A percentile compares a stretch with the other conserved stretches of the same genome.
phyloP scores from a whole-genome alignment of 1,140 invertebrate species.

The Drusus annulatus region DNA sequence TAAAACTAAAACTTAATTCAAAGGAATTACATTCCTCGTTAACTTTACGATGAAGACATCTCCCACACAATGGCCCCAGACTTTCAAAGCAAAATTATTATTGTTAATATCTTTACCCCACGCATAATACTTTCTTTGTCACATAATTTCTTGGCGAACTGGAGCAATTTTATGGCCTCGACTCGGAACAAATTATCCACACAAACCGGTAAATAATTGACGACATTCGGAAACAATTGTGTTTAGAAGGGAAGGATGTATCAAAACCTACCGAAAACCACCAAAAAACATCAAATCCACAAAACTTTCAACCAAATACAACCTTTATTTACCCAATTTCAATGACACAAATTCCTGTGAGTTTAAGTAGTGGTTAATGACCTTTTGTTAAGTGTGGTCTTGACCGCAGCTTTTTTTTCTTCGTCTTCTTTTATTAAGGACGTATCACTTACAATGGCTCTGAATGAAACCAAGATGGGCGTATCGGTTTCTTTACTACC shows the following conservation, averaged over 20 bases:
- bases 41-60: too few relatives aligned
- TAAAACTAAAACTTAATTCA: too few relatives aligned
- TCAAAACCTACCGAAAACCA: too few relatives aligned
- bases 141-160: neutral
- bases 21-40: too few relatives aligned
- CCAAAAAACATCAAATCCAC: too few relatives aligned
- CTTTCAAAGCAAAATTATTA: too few relatives aligned
- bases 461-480: conserved; percentile 43
- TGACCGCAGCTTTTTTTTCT: conserved; percentile 17
- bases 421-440: conserved; percentile 36
- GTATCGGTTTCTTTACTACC: conserved; percentile 45
- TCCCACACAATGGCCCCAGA: too few relatives aligned
- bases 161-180: conserved; percentile 5
- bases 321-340: neutral
- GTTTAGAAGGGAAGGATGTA: conserved; percentile 19
- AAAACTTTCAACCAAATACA: neutral
- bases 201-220: conserved; percentile 1
- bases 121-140: neutral
- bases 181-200: neutral
- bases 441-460: conserved; percentile 51
- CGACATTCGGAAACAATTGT: conserved; percentile 13
- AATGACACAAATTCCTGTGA: neutral
- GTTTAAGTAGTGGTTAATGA: neutral
- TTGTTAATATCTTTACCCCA: too few relatives aligned
- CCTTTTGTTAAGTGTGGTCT: neutral